Conservation (phyloP, 2,888 invertebrate species). For the Atrina japonica region DNA sequence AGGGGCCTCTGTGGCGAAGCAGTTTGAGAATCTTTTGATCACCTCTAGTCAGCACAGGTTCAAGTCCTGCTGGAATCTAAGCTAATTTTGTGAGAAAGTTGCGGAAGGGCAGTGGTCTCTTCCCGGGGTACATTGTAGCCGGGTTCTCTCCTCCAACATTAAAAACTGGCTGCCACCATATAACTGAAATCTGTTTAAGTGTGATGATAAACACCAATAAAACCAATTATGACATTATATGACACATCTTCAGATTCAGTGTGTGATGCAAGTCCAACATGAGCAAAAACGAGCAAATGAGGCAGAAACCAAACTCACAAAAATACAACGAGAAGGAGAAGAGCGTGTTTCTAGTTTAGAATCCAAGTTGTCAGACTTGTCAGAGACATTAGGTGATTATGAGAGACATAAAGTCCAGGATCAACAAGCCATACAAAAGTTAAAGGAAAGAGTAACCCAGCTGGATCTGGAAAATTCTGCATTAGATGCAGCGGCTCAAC, state of each 20-base stretch:
- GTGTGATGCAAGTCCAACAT: slow-evolving; percentile 86
- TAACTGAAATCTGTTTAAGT: too few species aligned
- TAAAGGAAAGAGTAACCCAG: slow-evolving; percentile 80
- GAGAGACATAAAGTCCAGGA: slow-evolving; percentile 88
- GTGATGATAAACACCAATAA: too few species aligned
- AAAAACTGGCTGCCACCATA: too few species aligned
- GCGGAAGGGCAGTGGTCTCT: too few species aligned
- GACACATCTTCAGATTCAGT: slow-evolving; percentile 84
- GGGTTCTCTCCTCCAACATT: too few species aligned
- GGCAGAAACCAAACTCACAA: slow-evolving; percentile 87
- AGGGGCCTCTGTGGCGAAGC: too few species aligned
- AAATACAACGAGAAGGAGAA: slow-evolving; percentile 87
- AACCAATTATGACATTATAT: too few species aligned
- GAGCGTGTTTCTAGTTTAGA: slow-evolving; percentile 89
- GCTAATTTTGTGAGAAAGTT: too few species aligned
- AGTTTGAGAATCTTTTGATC: too few species aligned
- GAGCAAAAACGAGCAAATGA: slow-evolving; percentile 88
- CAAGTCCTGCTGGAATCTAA: too few species aligned
- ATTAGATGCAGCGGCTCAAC: slow-evolving; percentile 72
- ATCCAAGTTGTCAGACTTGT: slow-evolving; percentile 88
- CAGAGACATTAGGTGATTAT: slow-evolving; percentile 89
- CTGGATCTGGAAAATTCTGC: slow-evolving; percentile 80
- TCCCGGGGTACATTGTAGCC: too few species aligned
- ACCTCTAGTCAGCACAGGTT: too few species aligned
- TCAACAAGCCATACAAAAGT: slow-evolving; percentile 87